phyloP scores from a whole-genome alignment of 2,888 invertebrate species.

The Gastrophysa polygoni region DNA sequence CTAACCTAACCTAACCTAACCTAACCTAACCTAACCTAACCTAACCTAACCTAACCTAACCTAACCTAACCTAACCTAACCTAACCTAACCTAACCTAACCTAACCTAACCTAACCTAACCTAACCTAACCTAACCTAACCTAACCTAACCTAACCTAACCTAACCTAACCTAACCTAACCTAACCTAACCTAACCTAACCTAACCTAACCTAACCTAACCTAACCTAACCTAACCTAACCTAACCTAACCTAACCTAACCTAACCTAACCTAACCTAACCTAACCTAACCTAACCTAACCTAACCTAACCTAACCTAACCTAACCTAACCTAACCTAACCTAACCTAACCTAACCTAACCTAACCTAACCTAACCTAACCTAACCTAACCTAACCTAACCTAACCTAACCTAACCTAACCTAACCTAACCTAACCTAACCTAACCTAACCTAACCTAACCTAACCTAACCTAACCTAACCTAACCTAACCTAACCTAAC shows the following conservation, averaged over 20 bases:
- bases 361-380: constrained; percentile 21
- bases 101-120: constrained; percentile 32
- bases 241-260: too few relatives aligned
- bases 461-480: too few relatives aligned
- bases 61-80: constrained; percentile 27
- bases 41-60: constrained; percentile 12
- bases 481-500: too few relatives aligned
- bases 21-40: neutral
- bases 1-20: constrained; percentile 8
- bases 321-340: constrained; percentile 14
- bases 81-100: constrained; percentile 32
- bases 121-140: constrained; percentile 30
- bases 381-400: constrained; percentile 35
- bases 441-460: too few relatives aligned
- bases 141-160: constrained; percentile 22
- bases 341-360: too few relatives aligned
- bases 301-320: constrained; percentile 27
- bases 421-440: too few relatives aligned
- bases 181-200: constrained; percentile 29
- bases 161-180: constrained; percentile 23
- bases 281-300: constrained; percentile 30
- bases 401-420: constrained; percentile 34
- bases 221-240: constrained; percentile 32
- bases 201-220: constrained; percentile 26
- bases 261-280: constrained; percentile 32